Percentiles rank a stretch among this genome's conserved stretches.
phyloP scores from a whole-genome alignment of 2,797 vertebrate species.

The Micropoecilia bifurca region DNA sequence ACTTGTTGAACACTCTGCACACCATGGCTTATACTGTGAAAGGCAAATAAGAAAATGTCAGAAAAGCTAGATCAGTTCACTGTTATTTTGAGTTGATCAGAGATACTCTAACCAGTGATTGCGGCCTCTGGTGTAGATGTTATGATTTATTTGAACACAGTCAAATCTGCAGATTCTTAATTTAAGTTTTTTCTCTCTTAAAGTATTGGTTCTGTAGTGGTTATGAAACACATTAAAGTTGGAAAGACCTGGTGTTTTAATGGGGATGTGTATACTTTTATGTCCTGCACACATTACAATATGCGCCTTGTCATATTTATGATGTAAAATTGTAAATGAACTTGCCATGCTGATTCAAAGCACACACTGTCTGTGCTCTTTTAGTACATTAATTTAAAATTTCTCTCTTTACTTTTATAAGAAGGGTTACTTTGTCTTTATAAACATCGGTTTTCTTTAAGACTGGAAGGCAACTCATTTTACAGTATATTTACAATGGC shows the following conservation, averaged over 20 bases:
- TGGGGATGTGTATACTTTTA: not conserved
- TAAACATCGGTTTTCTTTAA: conserved; percentile 9
- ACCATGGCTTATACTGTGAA: not conserved
- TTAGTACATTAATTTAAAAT: conserved; percentile 34
- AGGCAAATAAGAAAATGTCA: not conserved
- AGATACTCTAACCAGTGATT: not conserved
- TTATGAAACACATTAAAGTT: not conserved
- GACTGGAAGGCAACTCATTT: conserved; percentile 47
- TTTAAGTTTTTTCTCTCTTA: not conserved
- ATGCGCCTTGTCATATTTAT: not conserved
- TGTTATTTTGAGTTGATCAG: not conserved
- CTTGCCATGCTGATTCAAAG: not conserved
- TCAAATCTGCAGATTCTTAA: not conserved
- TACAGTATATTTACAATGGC: conserved; percentile 59
- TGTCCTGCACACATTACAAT: not conserved
- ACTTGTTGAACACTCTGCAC: not conserved
- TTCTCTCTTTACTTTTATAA: conserved; percentile 14
- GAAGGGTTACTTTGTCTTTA: conserved; percentile 35
- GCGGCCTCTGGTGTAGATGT: not conserved
- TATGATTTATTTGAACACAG: not conserved
- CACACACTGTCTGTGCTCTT: not conserved
- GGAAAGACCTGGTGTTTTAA: not conserved
- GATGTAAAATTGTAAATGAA: not conserved
- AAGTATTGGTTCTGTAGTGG: not conserved
- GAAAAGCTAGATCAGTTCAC: not conserved